Conservation (phyloP, 2,113 vertebrate species). For the Riparia riparia region DNA sequence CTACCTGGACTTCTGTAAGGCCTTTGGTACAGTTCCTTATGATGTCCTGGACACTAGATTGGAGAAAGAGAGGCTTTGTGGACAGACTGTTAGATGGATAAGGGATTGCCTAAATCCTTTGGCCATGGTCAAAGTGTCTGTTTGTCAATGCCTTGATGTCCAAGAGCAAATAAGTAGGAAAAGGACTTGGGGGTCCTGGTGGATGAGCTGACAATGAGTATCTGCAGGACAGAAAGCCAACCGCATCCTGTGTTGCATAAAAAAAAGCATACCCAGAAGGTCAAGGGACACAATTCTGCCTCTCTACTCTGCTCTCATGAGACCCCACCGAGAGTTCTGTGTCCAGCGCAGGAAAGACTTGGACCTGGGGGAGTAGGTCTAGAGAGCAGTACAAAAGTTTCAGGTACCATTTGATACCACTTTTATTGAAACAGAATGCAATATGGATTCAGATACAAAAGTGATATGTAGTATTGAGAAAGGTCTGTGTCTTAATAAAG, state of each 20-base stretch:
- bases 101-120: not conserved
- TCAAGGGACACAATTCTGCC: not conserved
- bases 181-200: not conserved
- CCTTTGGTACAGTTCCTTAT: not conserved
- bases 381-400: not conserved
- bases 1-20: not conserved
- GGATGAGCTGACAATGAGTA: not conserved
- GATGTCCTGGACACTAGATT: not conserved
- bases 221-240: not conserved
- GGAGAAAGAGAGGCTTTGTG: not conserved
- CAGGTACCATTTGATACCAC: not conserved
- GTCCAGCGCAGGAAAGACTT: not conserved
- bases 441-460: not conserved
- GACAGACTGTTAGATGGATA: not conserved
- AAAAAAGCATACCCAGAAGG: not conserved
- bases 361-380: not conserved
- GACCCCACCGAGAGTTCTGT: rapidly evolving
- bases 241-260: too few species aligned
- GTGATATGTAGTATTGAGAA: not conserved
- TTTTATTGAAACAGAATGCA: not conserved
- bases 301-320: not conserved
- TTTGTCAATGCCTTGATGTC: not conserved
- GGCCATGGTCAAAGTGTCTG: not conserved
- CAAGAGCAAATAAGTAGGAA: not conserved
- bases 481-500: not conserved